Percentiles rank a stretch among this genome's conserved stretches.
phyloP scores from a whole-genome alignment of 2,113 vertebrate species.

The Spilogale gracilis region DNA sequence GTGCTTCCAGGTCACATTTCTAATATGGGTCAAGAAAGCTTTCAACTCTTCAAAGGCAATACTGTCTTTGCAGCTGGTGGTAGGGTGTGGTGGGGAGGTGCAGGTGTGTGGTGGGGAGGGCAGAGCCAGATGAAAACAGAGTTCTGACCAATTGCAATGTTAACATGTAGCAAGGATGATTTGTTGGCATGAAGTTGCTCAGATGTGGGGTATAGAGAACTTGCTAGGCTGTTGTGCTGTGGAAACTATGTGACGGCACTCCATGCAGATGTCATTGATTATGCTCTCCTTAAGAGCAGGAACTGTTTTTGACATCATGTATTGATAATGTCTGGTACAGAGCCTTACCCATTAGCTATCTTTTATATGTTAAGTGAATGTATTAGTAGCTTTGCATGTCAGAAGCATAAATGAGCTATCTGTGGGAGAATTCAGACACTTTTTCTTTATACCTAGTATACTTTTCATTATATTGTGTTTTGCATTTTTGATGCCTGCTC shows the following conservation, averaged over 20 bases:
- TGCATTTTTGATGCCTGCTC: background rate
- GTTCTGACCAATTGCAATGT: background rate
- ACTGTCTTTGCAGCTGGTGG: background rate
- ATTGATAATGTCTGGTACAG: background rate
- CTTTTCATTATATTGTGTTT: background rate
- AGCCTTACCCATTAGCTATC: background rate
- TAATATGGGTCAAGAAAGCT: background rate
- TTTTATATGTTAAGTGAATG: background rate
- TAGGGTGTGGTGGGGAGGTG: background rate
- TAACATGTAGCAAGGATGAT: background rate
- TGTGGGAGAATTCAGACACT: background rate
- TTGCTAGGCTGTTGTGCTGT: background rate
- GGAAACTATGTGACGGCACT: background rate
- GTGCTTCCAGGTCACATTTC: slow-evolving; percentile 13
- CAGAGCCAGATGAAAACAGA: background rate
- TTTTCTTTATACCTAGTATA: background rate
- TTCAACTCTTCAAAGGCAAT: background rate
- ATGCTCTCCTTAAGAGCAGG: background rate
- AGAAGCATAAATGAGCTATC: background rate
- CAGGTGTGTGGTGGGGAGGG: background rate
- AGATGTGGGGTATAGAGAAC: background rate
- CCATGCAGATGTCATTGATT: background rate
- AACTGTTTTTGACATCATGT: background rate
- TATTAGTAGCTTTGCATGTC: background rate
- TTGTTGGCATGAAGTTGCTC: background rate